Evolutionary conservation across 2,797 vertebrate genomes (phyloP).

Genomic region (Rhodeus uyekii): DNA sequence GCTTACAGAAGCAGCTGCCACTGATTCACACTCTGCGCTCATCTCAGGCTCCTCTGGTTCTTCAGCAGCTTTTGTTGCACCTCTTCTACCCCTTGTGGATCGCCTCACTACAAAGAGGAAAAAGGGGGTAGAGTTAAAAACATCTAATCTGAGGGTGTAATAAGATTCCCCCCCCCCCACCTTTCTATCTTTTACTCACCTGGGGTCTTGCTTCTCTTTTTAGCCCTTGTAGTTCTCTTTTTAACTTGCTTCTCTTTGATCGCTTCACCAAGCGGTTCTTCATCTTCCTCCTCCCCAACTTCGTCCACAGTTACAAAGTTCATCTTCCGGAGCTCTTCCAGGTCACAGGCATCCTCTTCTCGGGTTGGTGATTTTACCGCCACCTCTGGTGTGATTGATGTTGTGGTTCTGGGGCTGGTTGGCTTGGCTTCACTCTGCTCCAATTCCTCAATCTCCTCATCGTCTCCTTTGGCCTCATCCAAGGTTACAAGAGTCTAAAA

Average conservation of each 20-base stretch:
- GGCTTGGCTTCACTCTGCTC: slow-evolving; percentile 44
- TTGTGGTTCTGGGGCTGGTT: slow-evolving; percentile 33
- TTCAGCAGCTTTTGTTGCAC: neutral
- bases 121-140: too few species aligned
- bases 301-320: slow-evolving; percentile 88
- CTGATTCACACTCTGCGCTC: neutral
- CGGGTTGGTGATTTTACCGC: slow-evolving; percentile 40
- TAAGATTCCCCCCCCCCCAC: too few species aligned
- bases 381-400: slow-evolving; percentile 8
- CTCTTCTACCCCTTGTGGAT: slow-evolving; percentile 39
- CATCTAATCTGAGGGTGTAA: neutral
- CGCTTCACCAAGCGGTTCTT: slow-evolving; percentile 42
- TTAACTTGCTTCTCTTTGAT: slow-evolving; percentile 30
- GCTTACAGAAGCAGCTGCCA: neutral
- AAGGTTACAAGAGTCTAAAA: slow-evolving; percentile 74
- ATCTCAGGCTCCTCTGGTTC: slow-evolving; percentile 19
- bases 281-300: slow-evolving; percentile 81
- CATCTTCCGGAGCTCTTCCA: slow-evolving; percentile 66
- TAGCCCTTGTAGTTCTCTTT: slow-evolving; percentile 50
- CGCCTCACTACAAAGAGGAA: slow-evolving; percentile 48
- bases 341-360: slow-evolving; percentile 62
- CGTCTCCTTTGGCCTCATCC: slow-evolving; percentile 79
- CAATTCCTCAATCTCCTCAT: slow-evolving; percentile 51
- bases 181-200: slow-evolving; percentile 55
- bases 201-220: slow-evolving; percentile 57